phyloP scores from a whole-genome alignment of 2,113 vertebrate species.

The Barbus barbus region DNA sequence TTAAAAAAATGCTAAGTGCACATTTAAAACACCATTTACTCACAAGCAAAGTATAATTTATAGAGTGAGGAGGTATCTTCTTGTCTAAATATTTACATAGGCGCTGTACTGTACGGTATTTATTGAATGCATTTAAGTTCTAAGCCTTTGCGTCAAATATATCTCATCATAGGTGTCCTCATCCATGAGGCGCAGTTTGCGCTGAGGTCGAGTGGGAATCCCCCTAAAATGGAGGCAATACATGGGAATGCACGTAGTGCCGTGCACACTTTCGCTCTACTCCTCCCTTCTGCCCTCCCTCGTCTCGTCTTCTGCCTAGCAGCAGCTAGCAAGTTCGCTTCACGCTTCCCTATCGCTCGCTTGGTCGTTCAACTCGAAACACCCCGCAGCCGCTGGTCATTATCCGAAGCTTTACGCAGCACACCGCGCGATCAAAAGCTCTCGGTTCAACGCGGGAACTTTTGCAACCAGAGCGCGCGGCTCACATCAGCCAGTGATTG shows the following conservation, averaged over 20 bases:
- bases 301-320: constrained; percentile 50
- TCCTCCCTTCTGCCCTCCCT: constrained; percentile 54
- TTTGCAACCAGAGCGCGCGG: constrained; percentile 7
- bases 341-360: constrained; percentile 52
- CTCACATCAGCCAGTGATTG: constrained; percentile 13
- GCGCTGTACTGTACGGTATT: background rate
- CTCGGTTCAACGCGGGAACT: constrained; percentile 24
- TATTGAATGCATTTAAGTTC: background rate
- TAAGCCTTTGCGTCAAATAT: background rate
- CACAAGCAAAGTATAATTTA: background rate
- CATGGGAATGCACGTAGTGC: constrained; percentile 51
- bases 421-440: background rate
- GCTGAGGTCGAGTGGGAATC: constrained; percentile 49
- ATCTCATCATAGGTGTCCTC: background rate
- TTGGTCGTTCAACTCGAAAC: constrained; percentile 31
- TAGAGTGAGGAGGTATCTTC: background rate
- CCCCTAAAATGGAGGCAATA: constrained; percentile 65
- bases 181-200: constrained; percentile 21
- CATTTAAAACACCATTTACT: background rate
- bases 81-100: background rate
- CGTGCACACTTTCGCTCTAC: constrained; percentile 42
- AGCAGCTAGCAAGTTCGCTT: constrained; percentile 55
- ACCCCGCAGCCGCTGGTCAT: constrained; percentile 1
- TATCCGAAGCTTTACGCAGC: background rate
- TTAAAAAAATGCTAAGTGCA: background rate